Evolutionary conservation across 92 coral and sea anemone genomes (phyloP).

Genomic region (Palythoa caribaeorum): DNA sequence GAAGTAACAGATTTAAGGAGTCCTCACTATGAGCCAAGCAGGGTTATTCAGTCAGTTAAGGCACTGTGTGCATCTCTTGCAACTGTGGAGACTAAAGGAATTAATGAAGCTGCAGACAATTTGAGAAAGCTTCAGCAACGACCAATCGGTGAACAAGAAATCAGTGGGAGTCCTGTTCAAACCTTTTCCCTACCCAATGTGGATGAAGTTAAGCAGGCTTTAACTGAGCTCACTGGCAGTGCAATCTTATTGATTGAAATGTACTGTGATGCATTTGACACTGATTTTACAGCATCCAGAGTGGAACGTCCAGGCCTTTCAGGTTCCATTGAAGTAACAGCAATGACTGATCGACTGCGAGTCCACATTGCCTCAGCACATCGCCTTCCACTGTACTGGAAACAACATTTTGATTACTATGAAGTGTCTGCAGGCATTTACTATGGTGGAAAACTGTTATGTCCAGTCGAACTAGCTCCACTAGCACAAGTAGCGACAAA

Average conservation of each 20-base stretch:
- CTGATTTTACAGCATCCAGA: constrained; percentile 87
- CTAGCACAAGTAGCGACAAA: constrained; percentile 58
- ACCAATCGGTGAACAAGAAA: constrained; percentile 18
- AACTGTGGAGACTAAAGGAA: constrained; percentile 83
- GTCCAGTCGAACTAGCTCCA: constrained; percentile 76
- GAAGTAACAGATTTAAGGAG: constrained; percentile 68
- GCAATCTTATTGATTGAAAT: constrained; percentile 88
- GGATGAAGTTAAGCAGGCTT: constrained; percentile 58
- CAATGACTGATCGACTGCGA: constrained; percentile 92
- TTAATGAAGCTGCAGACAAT: constrained; percentile 75
- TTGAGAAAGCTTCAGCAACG: constrained; percentile 67
- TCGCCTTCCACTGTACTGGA: constrained; percentile 88
- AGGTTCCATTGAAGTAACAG: constrained; percentile 87
- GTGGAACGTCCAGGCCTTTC: constrained; percentile 80
- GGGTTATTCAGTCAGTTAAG: constrained; percentile 86
- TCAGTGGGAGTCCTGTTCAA: constrained; percentile 14
- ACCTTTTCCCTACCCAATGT: constrained; percentile 62
- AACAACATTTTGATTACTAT: constrained; percentile 83
- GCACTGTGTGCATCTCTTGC: constrained; percentile 96
- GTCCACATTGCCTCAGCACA: constrained; percentile 89
- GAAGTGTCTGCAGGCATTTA: constrained; percentile 88
- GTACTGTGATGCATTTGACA: constrained; percentile 98
- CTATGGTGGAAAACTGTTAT: constrained; percentile 84
- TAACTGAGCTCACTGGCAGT: constrained; percentile 73
- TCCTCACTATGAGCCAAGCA: constrained; percentile 90